phyloP scores from a whole-genome alignment of 2,797 vertebrate species.

The Dipus sagitta region DNA sequence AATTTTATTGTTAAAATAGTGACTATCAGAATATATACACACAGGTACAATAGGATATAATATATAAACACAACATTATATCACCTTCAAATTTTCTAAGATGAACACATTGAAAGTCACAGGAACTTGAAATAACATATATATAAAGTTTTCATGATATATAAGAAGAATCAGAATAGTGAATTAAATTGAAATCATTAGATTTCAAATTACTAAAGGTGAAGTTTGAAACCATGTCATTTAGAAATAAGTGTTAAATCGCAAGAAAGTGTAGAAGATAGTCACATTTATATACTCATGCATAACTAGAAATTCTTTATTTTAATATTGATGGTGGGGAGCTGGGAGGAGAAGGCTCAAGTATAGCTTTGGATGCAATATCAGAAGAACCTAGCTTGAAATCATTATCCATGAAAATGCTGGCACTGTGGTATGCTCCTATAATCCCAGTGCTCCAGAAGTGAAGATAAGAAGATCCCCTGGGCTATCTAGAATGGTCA shows the following conservation, averaged over 20 bases:
- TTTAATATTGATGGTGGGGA: too few relatives aligned
- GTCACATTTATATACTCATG: background rate
- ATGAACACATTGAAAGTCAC: background rate
- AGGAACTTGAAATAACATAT: background rate
- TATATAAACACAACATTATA: background rate
- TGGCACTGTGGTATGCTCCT: too few relatives aligned
- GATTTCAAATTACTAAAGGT: background rate
- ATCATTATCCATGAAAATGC: too few relatives aligned
- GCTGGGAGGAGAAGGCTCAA: too few relatives aligned
- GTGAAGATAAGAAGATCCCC: too few relatives aligned
- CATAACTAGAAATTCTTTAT: background rate
- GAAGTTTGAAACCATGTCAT: background rate
- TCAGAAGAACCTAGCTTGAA: too few relatives aligned
- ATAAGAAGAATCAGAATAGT: background rate
- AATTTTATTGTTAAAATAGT: conserved; percentile 7
- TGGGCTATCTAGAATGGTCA: too few relatives aligned
- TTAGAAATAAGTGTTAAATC: background rate
- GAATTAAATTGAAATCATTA: background rate
- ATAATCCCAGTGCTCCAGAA: too few relatives aligned
- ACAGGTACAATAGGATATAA: background rate
- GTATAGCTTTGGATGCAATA: too few relatives aligned
- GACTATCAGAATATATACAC: background rate
- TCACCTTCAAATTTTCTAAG: background rate
- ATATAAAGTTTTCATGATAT: background rate
- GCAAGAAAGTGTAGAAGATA: too few relatives aligned